Base-by-base conservation (phyloP, 2,888 invertebrate species). In the Acleris laterana region DNA sequence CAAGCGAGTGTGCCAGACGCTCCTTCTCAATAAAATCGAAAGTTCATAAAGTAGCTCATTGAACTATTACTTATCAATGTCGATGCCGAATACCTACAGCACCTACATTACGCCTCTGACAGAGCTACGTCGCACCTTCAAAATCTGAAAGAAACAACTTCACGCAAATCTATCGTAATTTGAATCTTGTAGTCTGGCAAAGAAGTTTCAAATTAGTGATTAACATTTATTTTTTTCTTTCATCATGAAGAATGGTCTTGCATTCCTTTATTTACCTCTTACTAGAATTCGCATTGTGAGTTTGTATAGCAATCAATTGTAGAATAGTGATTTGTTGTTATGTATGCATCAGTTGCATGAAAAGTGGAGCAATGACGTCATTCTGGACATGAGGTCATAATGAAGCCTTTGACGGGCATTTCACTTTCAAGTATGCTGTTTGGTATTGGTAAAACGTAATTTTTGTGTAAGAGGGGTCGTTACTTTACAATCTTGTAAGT, bases 311-410 rank as follows among this genome's bases (percentile, higher is more conserved):
- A 44, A 44, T 44, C 50, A 28, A 25, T 28, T 13, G 25, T 46
- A 46, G 57, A 57, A 22, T n/a, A 25, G 25, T 46, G 22, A 51
- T 60, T 22, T 49, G 28, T 48, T 60, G 25, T 46, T 46, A 50
- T 16, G 22, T 22, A 5, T 44, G 16, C n/a, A 22, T 46, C 46
- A 17, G n/a, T 46, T 16, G 6, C 17, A 46, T n/a, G 6, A 42
- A 16, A 56, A 20, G 38, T 38, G 20, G 38, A 42, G 56, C 44
- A 20, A 17, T 51, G 51, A 51, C 51, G 51, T 51, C 51, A 51
- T 9, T 9, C 11, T 25, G 22, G 25, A 16, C 28, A 51, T 51
- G 51, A 51, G 51, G 51, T 51, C 51, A 51, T 51, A 51, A 51
- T 51, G 51, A 51, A 51, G 28, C 22, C 28, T 13, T 51, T n/a